Conservation (phyloP, 2,888 invertebrate species). For the Nezara viridula region DNA sequence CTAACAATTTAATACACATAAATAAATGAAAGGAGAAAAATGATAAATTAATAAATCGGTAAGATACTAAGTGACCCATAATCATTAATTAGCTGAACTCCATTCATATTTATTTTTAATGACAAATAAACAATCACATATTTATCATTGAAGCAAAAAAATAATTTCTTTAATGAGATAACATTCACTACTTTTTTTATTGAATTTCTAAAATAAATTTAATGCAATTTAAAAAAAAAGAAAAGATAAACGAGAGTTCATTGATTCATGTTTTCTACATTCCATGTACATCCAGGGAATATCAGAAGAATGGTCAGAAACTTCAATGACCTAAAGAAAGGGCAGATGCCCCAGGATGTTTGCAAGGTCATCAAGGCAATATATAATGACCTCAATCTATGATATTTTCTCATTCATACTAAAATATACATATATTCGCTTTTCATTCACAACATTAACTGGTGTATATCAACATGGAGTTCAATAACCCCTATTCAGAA, state of each 20-base stretch:
- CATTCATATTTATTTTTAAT: background rate
- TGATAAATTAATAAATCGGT: background rate
- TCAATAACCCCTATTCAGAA: background rate
- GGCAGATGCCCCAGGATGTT: constrained; percentile 46
- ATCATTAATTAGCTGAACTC: background rate
- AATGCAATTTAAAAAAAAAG: background rate
- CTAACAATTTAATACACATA: background rate
- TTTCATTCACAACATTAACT: background rate
- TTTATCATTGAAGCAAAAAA: no score
- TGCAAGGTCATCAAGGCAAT: constrained; percentile 48
- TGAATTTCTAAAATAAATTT: background rate
- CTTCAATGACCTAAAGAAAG: constrained; percentile 44
- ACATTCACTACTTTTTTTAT: background rate
- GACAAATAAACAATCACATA: no score
- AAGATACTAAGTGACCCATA: background rate
- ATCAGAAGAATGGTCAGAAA: constrained; percentile 29
- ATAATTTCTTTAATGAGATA: no score
- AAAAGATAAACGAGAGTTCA: background rate
- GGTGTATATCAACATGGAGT: background rate
- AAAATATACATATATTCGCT: background rate
- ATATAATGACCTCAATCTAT: constrained; percentile 36
- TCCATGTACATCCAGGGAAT: constrained; percentile 8
- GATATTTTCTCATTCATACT: background rate
- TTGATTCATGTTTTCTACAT: background rate
- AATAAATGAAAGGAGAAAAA: background rate